Conservation (phyloP, 2,888 invertebrate genomes). For the Steinernema hermaphroditum region DNA sequence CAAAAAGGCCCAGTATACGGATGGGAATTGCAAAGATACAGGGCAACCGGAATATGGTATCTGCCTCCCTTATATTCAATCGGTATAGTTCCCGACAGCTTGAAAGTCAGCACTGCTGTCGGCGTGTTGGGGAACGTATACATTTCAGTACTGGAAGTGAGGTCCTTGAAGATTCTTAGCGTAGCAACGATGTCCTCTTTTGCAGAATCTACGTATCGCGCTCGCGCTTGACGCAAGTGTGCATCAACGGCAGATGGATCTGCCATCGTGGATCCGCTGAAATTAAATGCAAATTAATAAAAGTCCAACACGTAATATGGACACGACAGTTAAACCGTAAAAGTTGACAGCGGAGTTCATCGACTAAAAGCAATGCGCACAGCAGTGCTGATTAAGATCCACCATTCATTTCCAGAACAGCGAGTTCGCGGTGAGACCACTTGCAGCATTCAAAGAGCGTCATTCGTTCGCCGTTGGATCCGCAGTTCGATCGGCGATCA, state of each 20-base stretch:
- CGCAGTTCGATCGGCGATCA: no score
- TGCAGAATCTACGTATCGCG: conserved; percentile 55
- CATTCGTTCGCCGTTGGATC: no score
- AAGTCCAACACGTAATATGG: no score
- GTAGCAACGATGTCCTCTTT: conserved; percentile 58
- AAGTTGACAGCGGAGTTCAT: no score
- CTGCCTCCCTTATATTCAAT: conserved; percentile 72
- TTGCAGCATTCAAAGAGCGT: neutral
- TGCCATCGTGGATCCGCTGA: neutral
- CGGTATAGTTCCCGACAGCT: conserved; percentile 70
- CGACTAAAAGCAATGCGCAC: no score
- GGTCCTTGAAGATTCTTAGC: conserved; percentile 55
- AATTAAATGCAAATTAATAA: no score
- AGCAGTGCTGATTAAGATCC: conserved; percentile 12
- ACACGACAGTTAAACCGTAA: no score
- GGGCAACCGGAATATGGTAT: conserved; percentile 94
- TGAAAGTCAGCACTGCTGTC: conserved; percentile 66
- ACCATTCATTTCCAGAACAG: neutral
- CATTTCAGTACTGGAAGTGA: conserved; percentile 50
- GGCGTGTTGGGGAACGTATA: conserved; percentile 67
- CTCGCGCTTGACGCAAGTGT: neutral
- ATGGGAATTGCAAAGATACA: conserved; percentile 95
- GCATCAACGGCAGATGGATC: neutral
- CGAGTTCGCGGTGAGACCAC: neutral
- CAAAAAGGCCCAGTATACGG: conserved; percentile 90